phyloP scores from a whole-genome alignment of 1,140 invertebrate species.

The Zaprionus camerounensis region DNA sequence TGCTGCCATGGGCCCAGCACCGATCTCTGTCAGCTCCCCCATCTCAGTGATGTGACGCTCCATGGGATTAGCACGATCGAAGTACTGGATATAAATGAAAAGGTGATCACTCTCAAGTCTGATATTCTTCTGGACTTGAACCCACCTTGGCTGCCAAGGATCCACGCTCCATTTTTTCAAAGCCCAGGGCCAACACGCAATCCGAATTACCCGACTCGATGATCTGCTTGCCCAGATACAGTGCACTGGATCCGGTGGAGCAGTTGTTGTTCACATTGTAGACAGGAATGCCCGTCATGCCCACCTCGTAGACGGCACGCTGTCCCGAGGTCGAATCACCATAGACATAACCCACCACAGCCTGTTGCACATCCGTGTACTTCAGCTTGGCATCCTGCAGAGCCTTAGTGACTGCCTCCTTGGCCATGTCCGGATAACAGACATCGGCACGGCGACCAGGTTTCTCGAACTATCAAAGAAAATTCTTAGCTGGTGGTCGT shows the following conservation, averaged over 20 bases:
- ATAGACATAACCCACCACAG: slow-evolving; percentile 97
- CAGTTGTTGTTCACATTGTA: slow-evolving; percentile 99
- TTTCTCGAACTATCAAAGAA: slow-evolving; percentile 87
- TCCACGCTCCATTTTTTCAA: slow-evolving; percentile 99
- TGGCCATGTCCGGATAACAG: slow-evolving; percentile 97
- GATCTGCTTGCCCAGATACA: slow-evolving; percentile 95
- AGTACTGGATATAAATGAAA: slow-evolving; percentile 85
- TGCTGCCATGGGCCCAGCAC: slow-evolving; percentile 93
- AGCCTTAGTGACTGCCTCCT: slow-evolving; percentile 96
- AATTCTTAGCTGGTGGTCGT: neutral
- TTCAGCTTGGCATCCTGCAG: slow-evolving; percentile 92
- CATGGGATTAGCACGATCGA: slow-evolving; percentile 96
- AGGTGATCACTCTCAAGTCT: too few species aligned
- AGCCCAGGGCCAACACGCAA: slow-evolving; percentile 96
- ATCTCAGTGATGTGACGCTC: slow-evolving; percentile 96
- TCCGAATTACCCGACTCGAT: slow-evolving; percentile 94
- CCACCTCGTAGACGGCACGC: slow-evolving; percentile 96
- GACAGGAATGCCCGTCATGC: slow-evolving; percentile 98
- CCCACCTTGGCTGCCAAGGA: slow-evolving; percentile 90
- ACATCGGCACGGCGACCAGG: slow-evolving; percentile 91
- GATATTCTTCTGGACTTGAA: neutral
- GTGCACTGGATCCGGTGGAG: slow-evolving; percentile 96
- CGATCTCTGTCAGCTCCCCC: slow-evolving; percentile 92
- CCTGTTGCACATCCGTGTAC: slow-evolving; percentile 90
- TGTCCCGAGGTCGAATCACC: slow-evolving; percentile 99